These are phyloP conservation scores for Anser cygnoides DNA, from an alignment of 2,113 vertebrate species.

Conservation along the genomic window DNA sequence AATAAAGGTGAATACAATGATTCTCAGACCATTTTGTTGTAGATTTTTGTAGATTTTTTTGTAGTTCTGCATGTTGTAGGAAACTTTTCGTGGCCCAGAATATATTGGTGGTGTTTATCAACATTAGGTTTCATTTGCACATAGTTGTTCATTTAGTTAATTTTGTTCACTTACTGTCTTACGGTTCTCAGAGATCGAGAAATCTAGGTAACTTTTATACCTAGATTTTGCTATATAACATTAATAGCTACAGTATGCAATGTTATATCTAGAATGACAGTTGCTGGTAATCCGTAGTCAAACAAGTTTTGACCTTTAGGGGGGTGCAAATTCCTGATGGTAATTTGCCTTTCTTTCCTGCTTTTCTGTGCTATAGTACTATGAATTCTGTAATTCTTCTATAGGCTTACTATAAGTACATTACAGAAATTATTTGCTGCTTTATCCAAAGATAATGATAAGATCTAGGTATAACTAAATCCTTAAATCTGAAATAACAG, in stretches of 20 bases:
- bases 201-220: neutral
- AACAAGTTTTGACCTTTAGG: neutral
- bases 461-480: neutral
- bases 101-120: neutral
- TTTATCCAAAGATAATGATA: neutral
- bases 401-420: neutral
- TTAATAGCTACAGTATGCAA: neutral
- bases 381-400: neutral
- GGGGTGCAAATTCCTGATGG: neutral
- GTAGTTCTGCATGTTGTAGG: neutral
- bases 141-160: neutral
- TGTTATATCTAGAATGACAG: neutral
- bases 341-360: neutral
- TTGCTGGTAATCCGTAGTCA: neutral
- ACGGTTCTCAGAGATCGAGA: neutral
- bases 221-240: neutral
- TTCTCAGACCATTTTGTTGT: neutral
- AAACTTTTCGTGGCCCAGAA: neutral
- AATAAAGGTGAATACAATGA: neutral
- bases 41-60: neutral
- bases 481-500: neutral
- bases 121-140: neutral
- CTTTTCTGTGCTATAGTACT: neutral
- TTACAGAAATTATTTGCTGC: neutral
- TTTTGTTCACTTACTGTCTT: neutral